phyloP scores from a whole-genome alignment of 2,888 invertebrate species.

The Amiota minor region DNA sequence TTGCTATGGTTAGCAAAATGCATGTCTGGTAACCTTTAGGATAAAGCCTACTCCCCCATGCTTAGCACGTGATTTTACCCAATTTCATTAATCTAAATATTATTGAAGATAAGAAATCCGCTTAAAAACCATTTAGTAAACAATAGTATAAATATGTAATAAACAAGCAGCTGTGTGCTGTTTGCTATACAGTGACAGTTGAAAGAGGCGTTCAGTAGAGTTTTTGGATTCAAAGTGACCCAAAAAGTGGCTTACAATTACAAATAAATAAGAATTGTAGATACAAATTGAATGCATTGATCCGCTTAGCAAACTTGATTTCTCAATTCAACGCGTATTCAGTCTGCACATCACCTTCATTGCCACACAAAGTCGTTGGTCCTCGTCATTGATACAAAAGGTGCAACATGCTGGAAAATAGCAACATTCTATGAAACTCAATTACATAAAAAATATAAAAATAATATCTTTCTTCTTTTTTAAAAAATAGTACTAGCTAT shows the following conservation, averaged over 20 bases:
- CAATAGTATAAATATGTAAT: no score
- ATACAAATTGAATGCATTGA: slow-evolving; percentile 3
- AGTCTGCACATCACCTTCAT: no score
- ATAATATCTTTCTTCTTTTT: no score
- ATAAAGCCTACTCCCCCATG: not conserved
- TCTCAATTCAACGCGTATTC: not conserved
- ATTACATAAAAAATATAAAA: not conserved
- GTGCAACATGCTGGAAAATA: slow-evolving; percentile 11
- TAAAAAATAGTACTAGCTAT: not conserved
- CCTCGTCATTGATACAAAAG: not conserved
- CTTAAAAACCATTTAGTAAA: not conserved
- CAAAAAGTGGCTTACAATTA: slow-evolving; percentile 5
- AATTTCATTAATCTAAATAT: not conserved
- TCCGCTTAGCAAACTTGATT: slow-evolving; percentile 15
- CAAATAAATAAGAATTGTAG: no score
- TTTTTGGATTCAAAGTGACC: not conserved
- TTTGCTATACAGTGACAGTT: not conserved
- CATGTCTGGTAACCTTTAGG: not conserved
- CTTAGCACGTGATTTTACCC: not conserved
- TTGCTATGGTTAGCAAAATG: no score
- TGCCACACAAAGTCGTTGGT: no score
- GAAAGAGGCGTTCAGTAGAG: not conserved
- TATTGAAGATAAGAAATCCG: slow-evolving; percentile 4
- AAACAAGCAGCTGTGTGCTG: slow-evolving; percentile 7
- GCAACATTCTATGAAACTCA: slow-evolving; percentile 14